Percentiles rank a stretch among this genome's conserved stretches.
Evolutionary conservation across 2,113 vertebrate genomes (phyloP).

Genomic region (Mirounga angustirostris): DNA sequence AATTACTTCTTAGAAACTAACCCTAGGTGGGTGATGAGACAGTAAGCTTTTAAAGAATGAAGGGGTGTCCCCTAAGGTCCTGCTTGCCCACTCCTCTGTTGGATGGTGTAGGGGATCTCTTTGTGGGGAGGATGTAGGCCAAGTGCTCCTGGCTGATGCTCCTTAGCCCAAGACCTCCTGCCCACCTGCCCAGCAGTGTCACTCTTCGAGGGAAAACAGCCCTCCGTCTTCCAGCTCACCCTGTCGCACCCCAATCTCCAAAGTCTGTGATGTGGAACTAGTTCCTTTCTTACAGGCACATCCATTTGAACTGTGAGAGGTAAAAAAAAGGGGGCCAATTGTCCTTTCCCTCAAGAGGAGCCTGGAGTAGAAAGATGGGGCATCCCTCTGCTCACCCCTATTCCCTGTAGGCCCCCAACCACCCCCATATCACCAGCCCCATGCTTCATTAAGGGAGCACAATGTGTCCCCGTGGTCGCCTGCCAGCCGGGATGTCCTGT

Average conservation of each 20-base stretch:
- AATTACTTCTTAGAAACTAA: not conserved
- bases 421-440: constrained; percentile 88
- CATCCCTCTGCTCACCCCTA: constrained; percentile 81
- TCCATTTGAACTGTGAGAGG: constrained; percentile 78
- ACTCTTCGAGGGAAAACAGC: not conserved
- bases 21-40: not conserved
- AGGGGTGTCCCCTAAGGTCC: not conserved
- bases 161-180: not conserved
- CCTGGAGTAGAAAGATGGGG: constrained; percentile 89
- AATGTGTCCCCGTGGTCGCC: constrained; percentile 89
- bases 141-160: not conserved
- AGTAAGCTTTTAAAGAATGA: not conserved
- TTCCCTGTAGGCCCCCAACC: constrained; percentile 60
- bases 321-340: constrained; percentile 78
- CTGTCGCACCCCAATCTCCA: not conserved
- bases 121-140: not conserved
- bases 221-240: not conserved
- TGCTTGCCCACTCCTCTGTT: not conserved
- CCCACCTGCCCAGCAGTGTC: not conserved
- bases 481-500: constrained; percentile 86
- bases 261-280: constrained; percentile 66
- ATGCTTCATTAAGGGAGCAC: constrained; percentile 91
- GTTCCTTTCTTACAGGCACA: constrained; percentile 61
- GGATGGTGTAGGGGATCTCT: not conserved
- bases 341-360: constrained; percentile 85